Conservation (phyloP, 2,113 vertebrate genomes). For the Cephalopholis sonnerati region DNA sequence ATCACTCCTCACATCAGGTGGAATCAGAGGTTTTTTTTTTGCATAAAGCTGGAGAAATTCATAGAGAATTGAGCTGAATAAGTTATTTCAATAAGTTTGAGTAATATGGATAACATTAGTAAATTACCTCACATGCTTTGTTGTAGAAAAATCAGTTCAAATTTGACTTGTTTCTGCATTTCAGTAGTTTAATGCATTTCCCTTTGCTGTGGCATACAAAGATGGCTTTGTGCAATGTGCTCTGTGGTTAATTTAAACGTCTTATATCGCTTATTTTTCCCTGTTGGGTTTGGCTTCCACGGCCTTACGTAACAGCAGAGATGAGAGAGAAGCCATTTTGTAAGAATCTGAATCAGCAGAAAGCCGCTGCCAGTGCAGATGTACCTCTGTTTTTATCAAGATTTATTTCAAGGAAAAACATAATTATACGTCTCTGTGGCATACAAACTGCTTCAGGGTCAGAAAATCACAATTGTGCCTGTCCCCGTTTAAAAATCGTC, state of each 20-base stretch:
- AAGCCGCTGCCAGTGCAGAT: neutral
- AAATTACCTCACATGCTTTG: neutral
- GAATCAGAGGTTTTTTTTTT: neutral
- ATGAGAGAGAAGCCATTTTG: conserved; percentile 2
- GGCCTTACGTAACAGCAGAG: neutral
- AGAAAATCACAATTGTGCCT: neutral
- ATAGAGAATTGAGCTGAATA: neutral
- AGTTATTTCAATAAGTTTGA: neutral
- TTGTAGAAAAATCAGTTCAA: neutral
- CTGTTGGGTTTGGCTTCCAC: neutral
- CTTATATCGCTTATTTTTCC: neutral
- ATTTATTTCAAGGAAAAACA: neutral
- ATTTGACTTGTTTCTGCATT: neutral
- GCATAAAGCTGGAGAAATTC: neutral
- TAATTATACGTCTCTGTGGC: neutral
- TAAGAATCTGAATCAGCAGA: neutral
- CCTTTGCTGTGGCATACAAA: neutral
- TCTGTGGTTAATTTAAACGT: neutral
- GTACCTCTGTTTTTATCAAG: neutral
- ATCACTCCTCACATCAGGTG: neutral
- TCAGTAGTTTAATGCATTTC: neutral
- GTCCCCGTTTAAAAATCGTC: neutral
- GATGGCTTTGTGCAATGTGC: neutral
- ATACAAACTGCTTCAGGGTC: neutral
- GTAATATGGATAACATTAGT: neutral